Conservation (phyloP, 2,888 invertebrate species). For the Rambutsinella grinnellia region DNA sequence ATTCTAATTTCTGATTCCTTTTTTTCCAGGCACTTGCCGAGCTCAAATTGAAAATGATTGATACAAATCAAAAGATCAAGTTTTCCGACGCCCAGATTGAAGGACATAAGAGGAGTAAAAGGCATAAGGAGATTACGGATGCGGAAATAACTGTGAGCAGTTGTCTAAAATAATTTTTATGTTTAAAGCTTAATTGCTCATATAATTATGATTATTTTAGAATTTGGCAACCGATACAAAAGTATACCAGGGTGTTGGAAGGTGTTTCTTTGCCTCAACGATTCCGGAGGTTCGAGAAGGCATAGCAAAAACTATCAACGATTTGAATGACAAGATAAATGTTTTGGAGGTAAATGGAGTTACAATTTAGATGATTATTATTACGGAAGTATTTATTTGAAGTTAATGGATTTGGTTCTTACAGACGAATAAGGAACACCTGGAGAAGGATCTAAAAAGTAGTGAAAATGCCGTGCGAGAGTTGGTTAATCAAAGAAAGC, state of each 20-base stretch:
- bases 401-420: constrained; percentile 64
- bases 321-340: constrained; percentile 75
- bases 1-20: neutral
- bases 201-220: too few relatives aligned
- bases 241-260: constrained; percentile 85
- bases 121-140: constrained; percentile 80
- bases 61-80: constrained; percentile 84
- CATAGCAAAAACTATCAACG: constrained; percentile 74
- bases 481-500: constrained; percentile 80
- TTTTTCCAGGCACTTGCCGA: constrained; percentile 79
- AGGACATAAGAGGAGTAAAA: constrained; percentile 76
- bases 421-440: constrained; percentile 81
- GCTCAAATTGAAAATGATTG: constrained; percentile 84
- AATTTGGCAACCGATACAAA: constrained; percentile 76
- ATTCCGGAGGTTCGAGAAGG: constrained; percentile 76
- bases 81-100: constrained; percentile 84
- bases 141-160: constrained; percentile 71
- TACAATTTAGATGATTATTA: neutral
- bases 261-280: constrained; percentile 85
- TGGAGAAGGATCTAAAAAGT: constrained; percentile 86
- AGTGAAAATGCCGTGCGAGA: constrained; percentile 88
- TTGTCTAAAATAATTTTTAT: neutral
- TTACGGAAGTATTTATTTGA: neutral
- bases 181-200: constrained; percentile 24
- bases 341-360: constrained; percentile 73